phyloP scores from a whole-genome alignment of 1,140 invertebrate species.

The Dinoponera quadriceps region DNA sequence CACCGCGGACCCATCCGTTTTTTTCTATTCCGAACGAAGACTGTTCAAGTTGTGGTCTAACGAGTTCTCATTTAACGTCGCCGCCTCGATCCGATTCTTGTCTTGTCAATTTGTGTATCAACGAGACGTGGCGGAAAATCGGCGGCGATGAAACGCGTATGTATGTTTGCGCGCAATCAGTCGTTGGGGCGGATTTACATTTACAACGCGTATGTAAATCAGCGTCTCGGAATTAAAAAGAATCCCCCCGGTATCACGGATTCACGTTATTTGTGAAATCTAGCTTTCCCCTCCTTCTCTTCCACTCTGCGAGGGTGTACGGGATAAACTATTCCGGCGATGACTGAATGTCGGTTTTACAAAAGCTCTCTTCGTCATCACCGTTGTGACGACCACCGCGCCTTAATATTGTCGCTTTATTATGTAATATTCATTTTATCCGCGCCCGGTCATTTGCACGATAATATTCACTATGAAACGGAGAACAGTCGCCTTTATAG shows the following conservation, averaged over 20 bases:
- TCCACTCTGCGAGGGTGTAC: no score
- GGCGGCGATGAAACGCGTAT: not conserved
- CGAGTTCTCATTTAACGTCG: not conserved
- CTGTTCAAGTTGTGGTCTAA: not conserved
- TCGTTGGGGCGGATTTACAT: not conserved
- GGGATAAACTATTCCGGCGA: not conserved
- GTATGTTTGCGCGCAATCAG: not conserved
- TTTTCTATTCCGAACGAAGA: not conserved
- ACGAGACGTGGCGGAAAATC: not conserved
- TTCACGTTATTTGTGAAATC: conserved; percentile 1
- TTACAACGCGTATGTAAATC: not conserved
- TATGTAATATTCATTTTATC: conserved; percentile 42
- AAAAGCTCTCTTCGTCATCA: conserved; percentile 16
- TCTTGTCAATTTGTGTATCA: conserved; percentile 4
- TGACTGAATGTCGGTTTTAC: not conserved
- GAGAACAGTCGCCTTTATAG: conserved; percentile 35
- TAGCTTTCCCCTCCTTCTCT: not conserved
- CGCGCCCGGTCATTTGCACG: not conserved
- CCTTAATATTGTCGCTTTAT: conserved; percentile 27
- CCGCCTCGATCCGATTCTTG: not conserved
- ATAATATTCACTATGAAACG: conserved; percentile 56
- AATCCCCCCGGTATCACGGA: not conserved
- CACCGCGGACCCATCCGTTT: not conserved
- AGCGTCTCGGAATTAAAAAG: not conserved
- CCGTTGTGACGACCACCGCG: not conserved